Base-by-base conservation (phyloP, 2,113 vertebrate genomes). In the Tragelaphus scriptus region DNA sequence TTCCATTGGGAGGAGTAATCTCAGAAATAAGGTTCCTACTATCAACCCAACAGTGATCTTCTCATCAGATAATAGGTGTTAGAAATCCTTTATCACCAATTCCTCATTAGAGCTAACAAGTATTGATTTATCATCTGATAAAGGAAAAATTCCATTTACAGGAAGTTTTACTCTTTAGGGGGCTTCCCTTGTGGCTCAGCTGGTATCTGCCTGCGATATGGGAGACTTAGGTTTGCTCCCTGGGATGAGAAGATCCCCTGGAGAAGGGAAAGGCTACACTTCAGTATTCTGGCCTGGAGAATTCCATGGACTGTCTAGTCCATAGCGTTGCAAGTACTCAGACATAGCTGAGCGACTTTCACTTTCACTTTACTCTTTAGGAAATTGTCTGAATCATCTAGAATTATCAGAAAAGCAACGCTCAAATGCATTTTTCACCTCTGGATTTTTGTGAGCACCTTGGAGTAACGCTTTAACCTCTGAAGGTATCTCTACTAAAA, bases 361-460 rank as follows among this genome's bases (percentile, higher is more conserved):
- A 40, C n/a, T 75, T 75, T 23, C 19, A 75, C n/a, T 85, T 90
- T 40, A 55, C 11, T 97, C 44, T n/a, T 93, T 95, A 89, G 51
- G 49, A 95, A 97, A 97, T 82, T 88, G 32, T 92, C 36, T 97
- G 87, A 96, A 89, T 97, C 47, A 87, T 82, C 25, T 65, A 92
- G 6, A 96, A 94, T 88, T 96, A 95, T 85, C 56, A 79, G 61
- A 8, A 75, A 84, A 89, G 63, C 19, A 6, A 90, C 65, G 9
- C 61, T 94, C 26, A 36, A 55, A 53, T 94, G 51, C 1, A 21
- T 80, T 92, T 90, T 96, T 95, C 32, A 94, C 88, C 63, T 95
- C n/a, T 81, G 49, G 68, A 30, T 85, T 95, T 90, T 94, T 75
- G 44, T 55, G 90, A 96, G 75, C 40, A 13, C 63, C 30, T 32